Conservation (phyloP, 2,888 invertebrate genomes). For the Slavum lentiscoides region DNA sequence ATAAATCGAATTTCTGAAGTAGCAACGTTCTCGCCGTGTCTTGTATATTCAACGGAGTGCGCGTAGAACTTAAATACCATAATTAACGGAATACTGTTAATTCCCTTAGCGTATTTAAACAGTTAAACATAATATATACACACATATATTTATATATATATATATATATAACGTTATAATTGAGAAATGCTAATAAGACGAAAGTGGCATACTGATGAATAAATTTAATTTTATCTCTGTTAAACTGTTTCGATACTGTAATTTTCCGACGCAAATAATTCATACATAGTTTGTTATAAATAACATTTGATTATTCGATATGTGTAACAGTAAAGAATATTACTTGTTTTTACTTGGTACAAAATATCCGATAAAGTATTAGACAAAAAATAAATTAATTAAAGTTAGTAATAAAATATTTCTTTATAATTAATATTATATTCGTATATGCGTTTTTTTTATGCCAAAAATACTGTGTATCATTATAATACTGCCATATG, state of each 20-base stretch:
- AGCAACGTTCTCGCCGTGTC: neutral
- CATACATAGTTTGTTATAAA: neutral
- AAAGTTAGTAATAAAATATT: no score
- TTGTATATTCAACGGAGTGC: neutral
- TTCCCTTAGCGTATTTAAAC: slow-evolving; percentile 5
- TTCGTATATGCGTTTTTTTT: no score
- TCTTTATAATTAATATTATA: no score
- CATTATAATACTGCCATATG: no score
- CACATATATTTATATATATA: slow-evolving; percentile 18
- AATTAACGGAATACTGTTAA: slow-evolving; percentile 21
- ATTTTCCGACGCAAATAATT: neutral
- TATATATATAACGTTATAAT: slow-evolving; percentile 6
- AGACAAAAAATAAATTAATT: no score
- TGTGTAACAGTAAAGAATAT: no score
- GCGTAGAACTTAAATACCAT: slow-evolving; percentile 24
- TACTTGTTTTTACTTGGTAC: no score
- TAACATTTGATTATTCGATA: neutral
- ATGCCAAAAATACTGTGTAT: no score
- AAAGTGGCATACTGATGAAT: neutral
- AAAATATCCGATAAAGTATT: no score
- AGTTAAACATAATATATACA: slow-evolving; percentile 7
- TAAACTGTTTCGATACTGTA: slow-evolving; percentile 6
- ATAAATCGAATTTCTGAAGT: slow-evolving; percentile 18
- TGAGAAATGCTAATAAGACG: slow-evolving; percentile 14
- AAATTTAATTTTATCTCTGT: slow-evolving; percentile 15